These are phyloP conservation scores for Siniperca scherzeri DNA, from an alignment of 2,797 vertebrate species.

Conservation along the genomic window DNA sequence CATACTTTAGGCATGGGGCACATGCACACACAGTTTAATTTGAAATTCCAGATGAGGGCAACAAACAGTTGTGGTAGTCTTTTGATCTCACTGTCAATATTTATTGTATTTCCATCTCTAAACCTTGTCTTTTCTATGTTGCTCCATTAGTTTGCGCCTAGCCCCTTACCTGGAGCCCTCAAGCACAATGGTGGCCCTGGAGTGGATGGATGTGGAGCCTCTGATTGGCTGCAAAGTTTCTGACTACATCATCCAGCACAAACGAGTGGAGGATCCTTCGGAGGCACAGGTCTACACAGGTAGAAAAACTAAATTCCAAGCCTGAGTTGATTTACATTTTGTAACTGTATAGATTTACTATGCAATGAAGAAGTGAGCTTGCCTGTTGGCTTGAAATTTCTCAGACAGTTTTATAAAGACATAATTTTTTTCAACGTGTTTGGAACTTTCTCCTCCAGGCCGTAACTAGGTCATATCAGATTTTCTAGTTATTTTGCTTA, in stretches of 20 bases:
- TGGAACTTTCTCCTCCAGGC: not conserved
- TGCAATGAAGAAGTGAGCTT: not conserved
- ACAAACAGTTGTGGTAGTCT: not conserved
- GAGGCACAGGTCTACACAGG: slow-evolving; percentile 98
- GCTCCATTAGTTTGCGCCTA: slow-evolving; percentile 88
- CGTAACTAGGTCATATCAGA: not conserved
- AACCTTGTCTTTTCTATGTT: slow-evolving; percentile 26
- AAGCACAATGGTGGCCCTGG: slow-evolving; percentile 95
- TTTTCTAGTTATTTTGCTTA: not conserved
- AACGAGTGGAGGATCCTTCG: slow-evolving; percentile 95
- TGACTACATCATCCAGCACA: slow-evolving; percentile 97
- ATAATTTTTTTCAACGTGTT: not conserved
- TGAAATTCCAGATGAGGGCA: not conserved
- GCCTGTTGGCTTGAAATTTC: not conserved
- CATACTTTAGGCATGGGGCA: not conserved
- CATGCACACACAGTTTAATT: not conserved
- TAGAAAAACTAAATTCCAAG: slow-evolving; percentile 61
- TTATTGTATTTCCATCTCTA: slow-evolving; percentile 3
- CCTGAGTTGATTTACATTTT: not conserved
- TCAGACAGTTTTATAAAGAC: not conserved
- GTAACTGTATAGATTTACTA: not conserved
- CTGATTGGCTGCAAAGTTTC: slow-evolving; percentile 96
- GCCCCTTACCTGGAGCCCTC: slow-evolving; percentile 94
- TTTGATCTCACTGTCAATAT: slow-evolving; percentile 7
- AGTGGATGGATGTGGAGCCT: slow-evolving; percentile 96